Evolutionary conservation across 2,888 invertebrate genomes (phyloP), one percentile per base, ranked within the genome.

Genomic region (Thyatira batis): DNA sequence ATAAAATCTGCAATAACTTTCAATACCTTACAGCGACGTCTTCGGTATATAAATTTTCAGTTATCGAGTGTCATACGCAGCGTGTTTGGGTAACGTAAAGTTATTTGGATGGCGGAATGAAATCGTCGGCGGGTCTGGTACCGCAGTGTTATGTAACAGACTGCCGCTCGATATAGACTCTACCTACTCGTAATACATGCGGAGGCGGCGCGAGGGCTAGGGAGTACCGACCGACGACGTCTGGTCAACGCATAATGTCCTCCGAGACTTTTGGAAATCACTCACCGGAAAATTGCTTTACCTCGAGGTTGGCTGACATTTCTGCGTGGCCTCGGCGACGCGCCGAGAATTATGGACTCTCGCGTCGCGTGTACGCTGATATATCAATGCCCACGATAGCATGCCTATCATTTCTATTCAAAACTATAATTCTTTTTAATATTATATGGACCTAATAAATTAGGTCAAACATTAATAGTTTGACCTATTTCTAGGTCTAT

Each of bases 61-160:
- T 46, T 46, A 27, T 46, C 25, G 25, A 27, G 25, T 25, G 25
- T 46, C 46, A 8, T 13, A 46, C 9, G 51, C 55, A 49, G 54
- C 51, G 54, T 69, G 64, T 67, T 67, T 65, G 53, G 64, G 72
- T 69, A 72, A 63, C 60, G 54, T 63, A 58, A 57, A 49, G 65
- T 63, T 76, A 65, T 72, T 76, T 67, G 68, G 67, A 73, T 76
- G 70, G 65, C 70, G 67, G 70, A 76, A 78, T 71, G 67, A 71
- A 75, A 78, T 71, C 72, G 67, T 67, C 72, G 70, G 68, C 73
- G 77, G 72, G 77, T 77, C 78, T 77, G 69, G 77, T 86, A 82
- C 87, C 89, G 89, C 89, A 89, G 87, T 87, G 76, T 88, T 89
- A 89, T 82, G 86, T 86, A 89, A 89, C 77, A 69, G 63, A 61